Conservation (phyloP, 2,113 vertebrate genomes). For the Tautogolabrus adspersus region DNA sequence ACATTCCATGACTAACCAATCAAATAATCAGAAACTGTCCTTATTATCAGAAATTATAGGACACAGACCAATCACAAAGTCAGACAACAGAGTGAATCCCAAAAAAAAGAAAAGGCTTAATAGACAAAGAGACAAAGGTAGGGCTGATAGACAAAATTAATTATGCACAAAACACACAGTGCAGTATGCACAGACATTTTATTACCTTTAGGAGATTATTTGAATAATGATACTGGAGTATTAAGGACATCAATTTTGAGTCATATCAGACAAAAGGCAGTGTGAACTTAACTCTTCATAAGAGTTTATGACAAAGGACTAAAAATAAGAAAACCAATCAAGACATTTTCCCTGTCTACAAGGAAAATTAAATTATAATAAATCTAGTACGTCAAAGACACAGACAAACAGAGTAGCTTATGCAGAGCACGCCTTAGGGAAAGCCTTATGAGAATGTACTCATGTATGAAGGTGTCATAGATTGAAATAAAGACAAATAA, state of each 20-base stretch:
- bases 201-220: background rate
- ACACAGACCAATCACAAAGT: slow-evolving; percentile 36
- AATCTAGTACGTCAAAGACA: background rate
- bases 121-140: slow-evolving; percentile 4
- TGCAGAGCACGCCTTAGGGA: background rate
- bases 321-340: background rate
- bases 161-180: slow-evolving; percentile 32
- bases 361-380: background rate
- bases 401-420: background rate
- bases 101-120: slow-evolving; percentile 34
- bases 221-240: background rate
- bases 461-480: background rate
- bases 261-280: slow-evolving; percentile 3
- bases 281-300: background rate
- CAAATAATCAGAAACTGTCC: slow-evolving; percentile 50
- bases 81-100: background rate
- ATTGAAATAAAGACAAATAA: slow-evolving; percentile 6
- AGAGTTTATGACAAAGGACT: background rate
- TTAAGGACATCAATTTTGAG: background rate
- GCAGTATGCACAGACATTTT: slow-evolving; percentile 3
- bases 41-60: slow-evolving; percentile 46
- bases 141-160: slow-evolving; percentile 17
- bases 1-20: slow-evolving; percentile 70
- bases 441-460: background rate
- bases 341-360: background rate